These are phyloP conservation scores for Etheostoma spectabile DNA, from an alignment of 2,113 vertebrate species.

Conservation along the genomic window DNA sequence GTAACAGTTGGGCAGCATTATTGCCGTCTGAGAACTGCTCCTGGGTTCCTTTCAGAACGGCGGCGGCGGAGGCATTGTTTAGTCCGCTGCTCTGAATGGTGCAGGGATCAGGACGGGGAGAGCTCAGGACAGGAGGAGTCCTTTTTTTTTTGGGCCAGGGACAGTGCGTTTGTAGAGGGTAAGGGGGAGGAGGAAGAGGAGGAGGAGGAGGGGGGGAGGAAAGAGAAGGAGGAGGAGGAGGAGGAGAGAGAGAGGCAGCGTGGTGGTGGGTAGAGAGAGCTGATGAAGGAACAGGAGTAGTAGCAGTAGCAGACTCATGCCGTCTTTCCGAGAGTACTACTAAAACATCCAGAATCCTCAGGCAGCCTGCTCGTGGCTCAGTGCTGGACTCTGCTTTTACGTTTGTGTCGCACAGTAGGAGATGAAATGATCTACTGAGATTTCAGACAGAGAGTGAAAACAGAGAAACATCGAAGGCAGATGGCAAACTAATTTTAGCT, in stretches of 20 bases:
- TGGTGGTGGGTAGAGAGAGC: slow-evolving; percentile 65
- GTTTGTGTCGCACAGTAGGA: slow-evolving; percentile 6
- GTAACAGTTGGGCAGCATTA: slow-evolving; percentile 90
- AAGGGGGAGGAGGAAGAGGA: slow-evolving; percentile 39
- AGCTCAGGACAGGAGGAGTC: slow-evolving; percentile 59
- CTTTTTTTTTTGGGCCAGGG: slow-evolving; percentile 55
- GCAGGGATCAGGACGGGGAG: slow-evolving; percentile 73
- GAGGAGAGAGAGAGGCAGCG: slow-evolving; percentile 59
- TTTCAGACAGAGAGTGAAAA: slow-evolving; percentile 43
- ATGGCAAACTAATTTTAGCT: slow-evolving; percentile 76
- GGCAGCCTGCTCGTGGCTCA: slow-evolving; percentile 23
- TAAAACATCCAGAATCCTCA: slow-evolving; percentile 49
- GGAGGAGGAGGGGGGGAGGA: slow-evolving; percentile 27
- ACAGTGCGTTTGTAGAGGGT: slow-evolving; percentile 6
- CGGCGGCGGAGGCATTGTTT: slow-evolving; percentile 83
- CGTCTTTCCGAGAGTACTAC: slow-evolving; percentile 34
- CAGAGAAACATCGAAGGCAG: slow-evolving; percentile 65
- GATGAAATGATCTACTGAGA: slow-evolving; percentile 40
- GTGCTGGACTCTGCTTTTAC: slow-evolving; percentile 36
- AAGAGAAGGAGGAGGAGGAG: slow-evolving; percentile 41
- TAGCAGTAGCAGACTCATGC: slow-evolving; percentile 56
- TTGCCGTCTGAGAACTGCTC: slow-evolving; percentile 87
- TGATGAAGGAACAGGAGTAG: slow-evolving; percentile 66
- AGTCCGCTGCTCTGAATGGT: slow-evolving; percentile 76
- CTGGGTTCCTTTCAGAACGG: slow-evolving; percentile 86